Conservation (phyloP, 2,888 invertebrate species). For the Chrysina gloriosa region DNA sequence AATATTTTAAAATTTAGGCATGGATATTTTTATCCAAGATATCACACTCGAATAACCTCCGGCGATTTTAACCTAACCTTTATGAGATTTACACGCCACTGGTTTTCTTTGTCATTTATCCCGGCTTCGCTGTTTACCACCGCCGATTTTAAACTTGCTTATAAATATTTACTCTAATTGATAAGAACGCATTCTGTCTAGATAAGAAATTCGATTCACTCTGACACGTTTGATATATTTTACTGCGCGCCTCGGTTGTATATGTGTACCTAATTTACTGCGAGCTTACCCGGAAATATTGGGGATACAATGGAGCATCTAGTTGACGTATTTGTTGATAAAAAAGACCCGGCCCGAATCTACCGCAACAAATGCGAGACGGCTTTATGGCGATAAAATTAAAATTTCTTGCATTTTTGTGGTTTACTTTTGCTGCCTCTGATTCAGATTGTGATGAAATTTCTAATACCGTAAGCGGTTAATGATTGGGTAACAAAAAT, state of each 20-base stretch:
- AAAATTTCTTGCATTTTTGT: background rate
- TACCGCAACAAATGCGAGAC: background rate
- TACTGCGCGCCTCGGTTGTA: too few species aligned
- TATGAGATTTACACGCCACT: conserved; percentile 9
- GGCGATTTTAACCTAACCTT: conserved; percentile 18
- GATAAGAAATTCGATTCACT: conserved; percentile 7
- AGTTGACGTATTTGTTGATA: background rate
- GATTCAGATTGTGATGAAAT: background rate
- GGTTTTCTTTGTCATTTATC: background rate
- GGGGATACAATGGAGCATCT: too few species aligned
- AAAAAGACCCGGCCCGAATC: background rate
- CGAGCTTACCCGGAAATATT: too few species aligned
- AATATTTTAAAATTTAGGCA: too few species aligned
- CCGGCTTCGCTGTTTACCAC: background rate
- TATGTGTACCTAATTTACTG: background rate
- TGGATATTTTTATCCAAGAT: too few species aligned
- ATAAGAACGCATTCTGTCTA: background rate
- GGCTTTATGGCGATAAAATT: background rate
- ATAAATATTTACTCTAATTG: conserved; percentile 22
- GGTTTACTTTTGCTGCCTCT: background rate
- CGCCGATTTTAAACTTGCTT: background rate
- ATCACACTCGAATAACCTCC: background rate
- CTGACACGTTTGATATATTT: background rate
- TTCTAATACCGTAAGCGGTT: background rate
- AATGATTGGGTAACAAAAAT: too few species aligned